Evolutionary conservation across 2,113 vertebrate species (phyloP), one percentile per base, ranked within the genome.

Genomic region (Silurus asotus): DNA sequence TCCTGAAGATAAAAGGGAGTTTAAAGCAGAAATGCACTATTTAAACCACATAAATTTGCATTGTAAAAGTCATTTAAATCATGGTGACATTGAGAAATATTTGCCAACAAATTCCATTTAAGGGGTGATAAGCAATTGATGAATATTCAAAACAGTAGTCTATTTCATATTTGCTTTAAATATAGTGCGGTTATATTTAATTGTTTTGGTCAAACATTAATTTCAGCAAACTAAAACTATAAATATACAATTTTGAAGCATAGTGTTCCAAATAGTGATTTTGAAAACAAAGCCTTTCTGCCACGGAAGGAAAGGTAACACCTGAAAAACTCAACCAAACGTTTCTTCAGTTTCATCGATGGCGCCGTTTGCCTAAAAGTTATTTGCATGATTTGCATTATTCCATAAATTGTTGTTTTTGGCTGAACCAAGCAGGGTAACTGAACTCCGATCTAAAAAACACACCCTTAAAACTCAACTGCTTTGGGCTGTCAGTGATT

Each of bases 371-470:
- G 9, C 20, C 37, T 37, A 37, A 37, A 5, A 25, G 4, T 69
- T 74, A 25, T 51, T 25, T 70, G 25, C 51, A 58, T 70, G 25
- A 70, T 83, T 70, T 69, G n/a, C 23, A 82, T 51, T 65, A 53
- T 82, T 69, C 23, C 5, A 55, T 64, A 49, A 45, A 45, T 62
- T 64, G 28, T 17, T 67, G 59, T 65, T 64, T 3, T 82, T 82
- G 59, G 11, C 15, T 82, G 48, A 19, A 81, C 6, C 8, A 45
- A 81, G 51, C 23, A 55, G 49, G 79, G 37, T 82, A 25, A 82
- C 48, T 82, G 3, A 49, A 81, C 8, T n/a, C 5, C 1, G 6
- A 64, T 81, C 58, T 51, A 37, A 67, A 82, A 64, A 13, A 62
- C 61, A 49, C 79, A 49, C 48, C 45, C n/a, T 82, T 51, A 53